Evolutionary conservation across 2,888 invertebrate genomes (phyloP), one percentile per base, ranked within the genome.

Genomic region (Microplitis manilae): DNA sequence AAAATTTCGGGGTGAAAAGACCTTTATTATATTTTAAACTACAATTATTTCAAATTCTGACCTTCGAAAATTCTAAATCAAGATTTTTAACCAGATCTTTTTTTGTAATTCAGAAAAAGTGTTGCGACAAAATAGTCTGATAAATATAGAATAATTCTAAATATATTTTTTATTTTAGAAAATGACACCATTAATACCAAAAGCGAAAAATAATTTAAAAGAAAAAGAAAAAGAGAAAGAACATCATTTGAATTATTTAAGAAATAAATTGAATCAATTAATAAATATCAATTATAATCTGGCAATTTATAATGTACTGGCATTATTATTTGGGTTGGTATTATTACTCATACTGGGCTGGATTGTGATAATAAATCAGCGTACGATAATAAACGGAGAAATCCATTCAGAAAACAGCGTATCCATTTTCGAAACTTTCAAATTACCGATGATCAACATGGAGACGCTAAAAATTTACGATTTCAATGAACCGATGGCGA

Each of bases 181-280:
- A 60, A 72, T 72, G 71, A 72, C 62, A 5, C 62, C 71, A 9
- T 17, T 62, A 5, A 5, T 72, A 7, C 30, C 62, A 62, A 5
- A n/a, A 30, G 30, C 30, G 30, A 4, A 4, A 30, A 30, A 30
- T 30, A 30, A 30, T 30, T 30, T 4, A 2, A 30, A 30, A 30
- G 60, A 8, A 17, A 62, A 9, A 61, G 15, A 61, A 1, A 40
- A 61, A 38, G 17, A 71, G 8, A 5, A 39, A 39, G 62, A 61
- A 13, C 38, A 40, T 5, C 7, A 72, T 61, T 62, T 62, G 9
- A 72, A 15, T 72, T 15, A 61, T 9, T 62, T 70, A n/a, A 38
- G 13, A 13, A 8, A 60, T 6, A 38, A 60, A n/a, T 60, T 72
- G 39, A 61, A 62, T 40, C 38, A 72, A 62, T 39, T 72, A 38